phyloP scores from a whole-genome alignment of 1,140 invertebrate species.

The Pseudomyrmex cubaensis region DNA sequence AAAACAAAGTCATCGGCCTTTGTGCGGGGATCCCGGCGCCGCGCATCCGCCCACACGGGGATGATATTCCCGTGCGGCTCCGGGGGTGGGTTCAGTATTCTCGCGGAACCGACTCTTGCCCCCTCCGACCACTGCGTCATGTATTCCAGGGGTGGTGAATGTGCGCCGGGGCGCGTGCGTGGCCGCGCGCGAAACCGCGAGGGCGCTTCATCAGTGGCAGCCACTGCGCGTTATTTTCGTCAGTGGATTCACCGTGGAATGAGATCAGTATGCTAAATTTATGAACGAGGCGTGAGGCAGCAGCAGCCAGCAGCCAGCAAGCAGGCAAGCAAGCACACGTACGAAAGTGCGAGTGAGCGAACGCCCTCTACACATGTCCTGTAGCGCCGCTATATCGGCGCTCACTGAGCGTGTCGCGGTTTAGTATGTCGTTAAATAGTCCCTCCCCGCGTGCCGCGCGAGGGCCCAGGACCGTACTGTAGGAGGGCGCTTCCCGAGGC shows the following conservation, averaged over 20 bases:
- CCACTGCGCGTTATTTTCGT: slow-evolving; percentile 76
- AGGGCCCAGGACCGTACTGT: neutral
- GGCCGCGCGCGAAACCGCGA: slow-evolving; percentile 28
- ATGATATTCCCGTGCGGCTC: slow-evolving; percentile 23
- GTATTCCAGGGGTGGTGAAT: slow-evolving; percentile 47
- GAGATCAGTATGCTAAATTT: slow-evolving; percentile 70
- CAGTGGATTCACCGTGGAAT: slow-evolving; percentile 41
- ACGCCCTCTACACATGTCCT: slow-evolving; percentile 3
- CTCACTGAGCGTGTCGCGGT: slow-evolving; percentile 36
- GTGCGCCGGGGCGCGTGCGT: slow-evolving; percentile 58
- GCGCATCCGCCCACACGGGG: slow-evolving; percentile 43
- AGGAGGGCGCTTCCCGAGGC: neutral
- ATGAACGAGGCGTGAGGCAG: slow-evolving; percentile 35
- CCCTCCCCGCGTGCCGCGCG: neutral
- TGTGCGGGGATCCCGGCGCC: slow-evolving; percentile 30
- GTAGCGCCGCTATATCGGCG: slow-evolving; percentile 33
- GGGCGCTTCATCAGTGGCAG: slow-evolving; percentile 11
- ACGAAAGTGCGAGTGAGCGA: slow-evolving; percentile 5
- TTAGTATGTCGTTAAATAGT: slow-evolving; percentile 47
- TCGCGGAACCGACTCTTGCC: neutral
- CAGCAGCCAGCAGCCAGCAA: neutral
- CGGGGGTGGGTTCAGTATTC: slow-evolving; percentile 16
- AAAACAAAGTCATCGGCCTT: slow-evolving; percentile 65
- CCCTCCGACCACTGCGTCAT: neutral
- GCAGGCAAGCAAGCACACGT: neutral